Evolutionary conservation across 2,797 vertebrate species (phyloP).

Genomic region (Loriculus beryllinus): DNA sequence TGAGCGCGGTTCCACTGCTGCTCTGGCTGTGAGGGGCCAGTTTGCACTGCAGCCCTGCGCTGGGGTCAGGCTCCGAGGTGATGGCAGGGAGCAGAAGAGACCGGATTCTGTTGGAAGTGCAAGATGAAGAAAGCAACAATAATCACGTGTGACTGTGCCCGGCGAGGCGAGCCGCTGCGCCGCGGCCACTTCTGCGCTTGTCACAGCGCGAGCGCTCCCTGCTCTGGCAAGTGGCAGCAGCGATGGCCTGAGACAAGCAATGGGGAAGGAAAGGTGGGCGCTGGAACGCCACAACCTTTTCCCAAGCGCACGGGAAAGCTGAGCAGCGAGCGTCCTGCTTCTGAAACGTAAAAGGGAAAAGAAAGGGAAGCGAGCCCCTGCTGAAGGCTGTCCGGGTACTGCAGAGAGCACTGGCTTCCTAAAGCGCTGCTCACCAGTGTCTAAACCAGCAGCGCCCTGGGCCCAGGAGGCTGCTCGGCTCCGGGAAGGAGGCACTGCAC

Average conservation of each 20-base stretch:
- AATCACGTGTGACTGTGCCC: neutral
- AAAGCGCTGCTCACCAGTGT: accelerated
- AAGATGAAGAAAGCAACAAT: neutral
- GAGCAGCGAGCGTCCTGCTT: neutral
- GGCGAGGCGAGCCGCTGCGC: neutral
- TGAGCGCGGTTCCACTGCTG: neutral
- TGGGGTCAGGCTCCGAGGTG: neutral
- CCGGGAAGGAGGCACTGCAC: neutral
- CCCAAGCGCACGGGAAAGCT: neutral
- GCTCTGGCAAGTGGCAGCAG: neutral
- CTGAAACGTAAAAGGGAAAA: neutral
- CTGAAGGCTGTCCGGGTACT: neutral
- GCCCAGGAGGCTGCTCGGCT: neutral
- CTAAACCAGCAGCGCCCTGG: neutral
- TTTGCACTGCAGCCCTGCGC: accelerated
- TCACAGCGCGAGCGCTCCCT: neutral
- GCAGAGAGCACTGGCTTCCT: neutral
- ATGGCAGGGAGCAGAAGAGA: neutral
- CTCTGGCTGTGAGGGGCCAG: neutral
- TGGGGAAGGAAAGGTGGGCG: neutral
- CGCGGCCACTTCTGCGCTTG: neutral
- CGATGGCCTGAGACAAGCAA: neutral
- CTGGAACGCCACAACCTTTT: neutral
- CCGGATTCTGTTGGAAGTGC: neutral
- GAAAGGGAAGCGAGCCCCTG: neutral